Conservation (phyloP, 2,113 vertebrate species). For the Onychorhynchus coronatus region DNA sequence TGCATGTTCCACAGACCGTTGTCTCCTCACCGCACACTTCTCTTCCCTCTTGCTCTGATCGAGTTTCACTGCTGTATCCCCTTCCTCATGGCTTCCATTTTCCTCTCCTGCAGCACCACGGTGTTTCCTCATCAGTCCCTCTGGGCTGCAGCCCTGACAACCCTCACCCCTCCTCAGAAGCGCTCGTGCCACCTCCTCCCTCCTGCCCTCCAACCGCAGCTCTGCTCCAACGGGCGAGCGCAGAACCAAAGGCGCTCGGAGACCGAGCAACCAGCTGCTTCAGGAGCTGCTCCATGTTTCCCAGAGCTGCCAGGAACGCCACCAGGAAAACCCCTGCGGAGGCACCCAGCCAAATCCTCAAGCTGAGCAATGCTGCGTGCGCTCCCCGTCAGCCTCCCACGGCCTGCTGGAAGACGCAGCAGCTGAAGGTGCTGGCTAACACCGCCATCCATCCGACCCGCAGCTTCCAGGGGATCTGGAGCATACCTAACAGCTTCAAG, state of each 20-base stretch:
- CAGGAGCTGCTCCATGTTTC: fast-evolving
- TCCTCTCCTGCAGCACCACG: not conserved
- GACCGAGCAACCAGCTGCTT: not conserved
- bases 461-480: not conserved
- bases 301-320: not conserved
- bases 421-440: constrained; percentile 4
- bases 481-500: constrained; percentile 34
- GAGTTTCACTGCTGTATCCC: fast-evolving
- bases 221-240: fast-evolving
- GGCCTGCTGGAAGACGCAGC: not conserved
- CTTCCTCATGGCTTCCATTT: not conserved
- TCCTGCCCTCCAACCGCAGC: not conserved
- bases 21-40: not conserved
- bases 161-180: not conserved
- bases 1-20: not conserved
- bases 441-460: not conserved
- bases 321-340: not conserved
- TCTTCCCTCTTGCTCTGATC: not conserved
- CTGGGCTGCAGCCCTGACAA: not conserved
- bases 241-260: not conserved
- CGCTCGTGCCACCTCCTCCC: not conserved
- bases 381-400: not conserved
- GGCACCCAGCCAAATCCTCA: not conserved
- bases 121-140: not conserved
- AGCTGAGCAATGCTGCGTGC: not conserved